phyloP scores from a whole-genome alignment of 2,113 vertebrate genomes.

The Chloebia gouldiae region DNA sequence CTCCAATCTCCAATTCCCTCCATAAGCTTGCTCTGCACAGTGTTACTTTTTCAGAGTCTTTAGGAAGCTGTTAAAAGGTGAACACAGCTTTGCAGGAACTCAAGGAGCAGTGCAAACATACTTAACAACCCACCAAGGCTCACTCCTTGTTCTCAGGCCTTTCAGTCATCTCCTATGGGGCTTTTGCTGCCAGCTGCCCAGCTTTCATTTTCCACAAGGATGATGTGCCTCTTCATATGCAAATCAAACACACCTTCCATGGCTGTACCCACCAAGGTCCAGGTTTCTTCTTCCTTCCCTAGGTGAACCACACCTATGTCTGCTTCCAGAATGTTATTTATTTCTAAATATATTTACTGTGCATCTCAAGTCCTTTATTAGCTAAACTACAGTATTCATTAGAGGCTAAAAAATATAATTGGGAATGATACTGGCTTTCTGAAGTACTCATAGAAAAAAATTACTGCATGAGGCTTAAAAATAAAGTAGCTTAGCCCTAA shows the following conservation, averaged over 20 bases:
- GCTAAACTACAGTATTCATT: not conserved
- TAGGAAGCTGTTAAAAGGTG: not conserved
- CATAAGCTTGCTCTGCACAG: not conserved
- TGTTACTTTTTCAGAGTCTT: not conserved
- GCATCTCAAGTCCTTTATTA: not conserved
- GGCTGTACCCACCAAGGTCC: not conserved
- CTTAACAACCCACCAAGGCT: not conserved
- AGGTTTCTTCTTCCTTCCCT: not conserved
- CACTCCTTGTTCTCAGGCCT: fast-evolving
- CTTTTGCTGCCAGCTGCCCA: not conserved
- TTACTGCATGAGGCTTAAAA: not conserved
- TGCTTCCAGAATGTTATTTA: not conserved
- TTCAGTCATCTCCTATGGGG: not conserved
- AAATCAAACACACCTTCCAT: not conserved
- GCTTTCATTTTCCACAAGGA: not conserved
- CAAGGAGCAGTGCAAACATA: not conserved
- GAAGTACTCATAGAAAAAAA: not conserved
- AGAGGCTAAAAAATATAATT: not conserved
- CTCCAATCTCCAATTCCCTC: not conserved
- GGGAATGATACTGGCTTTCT: not conserved
- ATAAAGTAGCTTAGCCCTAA: conserved; percentile 21
- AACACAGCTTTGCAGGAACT: not conserved
- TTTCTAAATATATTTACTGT: not conserved
- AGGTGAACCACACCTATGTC: not conserved
- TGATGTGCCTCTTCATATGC: not conserved